phyloP scores from a whole-genome alignment of 2,797 vertebrate species.

The Sebastes taczanowskii region DNA sequence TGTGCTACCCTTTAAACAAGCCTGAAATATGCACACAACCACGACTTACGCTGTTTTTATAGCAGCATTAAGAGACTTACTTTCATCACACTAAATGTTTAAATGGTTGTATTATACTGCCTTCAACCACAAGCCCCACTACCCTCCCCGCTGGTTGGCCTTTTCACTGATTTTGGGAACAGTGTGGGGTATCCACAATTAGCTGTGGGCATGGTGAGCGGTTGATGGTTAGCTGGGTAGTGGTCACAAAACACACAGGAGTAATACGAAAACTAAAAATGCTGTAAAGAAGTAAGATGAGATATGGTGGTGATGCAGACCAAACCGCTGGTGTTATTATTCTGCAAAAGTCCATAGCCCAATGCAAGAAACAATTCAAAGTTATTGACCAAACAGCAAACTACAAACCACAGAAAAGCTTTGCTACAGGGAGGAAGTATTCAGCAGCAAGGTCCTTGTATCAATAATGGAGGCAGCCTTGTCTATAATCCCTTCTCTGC shows the following conservation, averaged over 20 bases:
- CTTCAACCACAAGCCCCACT: not conserved
- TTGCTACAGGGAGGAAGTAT: not conserved
- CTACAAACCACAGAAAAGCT: not conserved
- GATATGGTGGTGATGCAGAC: not conserved
- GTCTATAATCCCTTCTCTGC: not conserved
- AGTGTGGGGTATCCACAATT: slow-evolving; percentile 12
- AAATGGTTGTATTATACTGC: not conserved
- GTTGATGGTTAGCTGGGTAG: not conserved
- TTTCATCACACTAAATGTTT: not conserved
- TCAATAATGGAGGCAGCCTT: not conserved
- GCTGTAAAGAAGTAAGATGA: not conserved
- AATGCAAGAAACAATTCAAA: not conserved
- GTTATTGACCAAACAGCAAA: not conserved
- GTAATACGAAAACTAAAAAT: not conserved
- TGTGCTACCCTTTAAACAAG: not conserved
- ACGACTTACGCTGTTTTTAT: not conserved
- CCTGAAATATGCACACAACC: not conserved
- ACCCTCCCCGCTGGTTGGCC: slow-evolving; percentile 33
- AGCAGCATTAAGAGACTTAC: not conserved
- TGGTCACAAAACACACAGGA: not conserved
- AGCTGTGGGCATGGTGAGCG: slow-evolving; percentile 5
- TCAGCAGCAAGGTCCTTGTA: not conserved
- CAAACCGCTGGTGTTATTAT: not conserved
- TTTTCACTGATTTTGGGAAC: slow-evolving; percentile 45
- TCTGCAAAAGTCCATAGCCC: not conserved